These are phyloP conservation scores for Poeciliopsis paucimaculata DNA, from an alignment of 2,797 vertebrate genomes.

Conservation along the genomic window DNA sequence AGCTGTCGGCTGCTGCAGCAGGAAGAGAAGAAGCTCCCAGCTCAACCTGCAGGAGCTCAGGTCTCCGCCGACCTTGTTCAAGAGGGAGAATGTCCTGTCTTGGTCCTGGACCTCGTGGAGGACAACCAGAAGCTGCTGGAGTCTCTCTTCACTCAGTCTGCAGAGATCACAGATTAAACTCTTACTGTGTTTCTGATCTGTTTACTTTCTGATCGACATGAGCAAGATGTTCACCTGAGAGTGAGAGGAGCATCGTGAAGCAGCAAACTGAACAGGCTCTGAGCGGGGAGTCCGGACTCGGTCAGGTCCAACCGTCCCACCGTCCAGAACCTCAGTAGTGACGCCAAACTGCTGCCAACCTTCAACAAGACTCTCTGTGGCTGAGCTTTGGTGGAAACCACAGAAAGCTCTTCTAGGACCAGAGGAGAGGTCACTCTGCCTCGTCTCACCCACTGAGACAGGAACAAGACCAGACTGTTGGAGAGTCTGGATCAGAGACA, in stretches of 20 bases:
- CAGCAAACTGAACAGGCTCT: conserved; percentile 43
- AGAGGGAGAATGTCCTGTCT: conserved; percentile 25
- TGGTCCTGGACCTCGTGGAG: conserved; percentile 56
- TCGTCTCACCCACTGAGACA: conserved; percentile 29
- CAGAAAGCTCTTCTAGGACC: conserved; percentile 37
- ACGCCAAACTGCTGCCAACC: conserved; percentile 45
- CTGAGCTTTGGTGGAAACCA: neutral
- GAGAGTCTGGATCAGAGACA: conserved; percentile 30
- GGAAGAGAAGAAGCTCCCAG: conserved; percentile 54
- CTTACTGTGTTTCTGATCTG: neutral
- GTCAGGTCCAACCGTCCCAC: conserved; percentile 57
- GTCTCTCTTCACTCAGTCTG: conserved; percentile 43
- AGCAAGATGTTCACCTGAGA: conserved; percentile 42
- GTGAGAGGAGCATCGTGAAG: conserved; percentile 33
- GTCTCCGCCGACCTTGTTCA: conserved; percentile 53
- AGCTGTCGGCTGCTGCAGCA: conserved; percentile 45
- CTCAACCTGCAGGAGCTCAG: conserved; percentile 54
- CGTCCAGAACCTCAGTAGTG: conserved; percentile 53
- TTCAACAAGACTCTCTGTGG: conserved; percentile 19
- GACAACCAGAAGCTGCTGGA: conserved; percentile 39
- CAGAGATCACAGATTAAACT: neutral
- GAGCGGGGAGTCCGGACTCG: conserved; percentile 40
- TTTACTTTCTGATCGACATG: neutral
- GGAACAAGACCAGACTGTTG: neutral
- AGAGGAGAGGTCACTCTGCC: neutral